Evolutionary conservation across 1,140 invertebrate genomes (phyloP).

Genomic region (Aleiodes sp.): DNA sequence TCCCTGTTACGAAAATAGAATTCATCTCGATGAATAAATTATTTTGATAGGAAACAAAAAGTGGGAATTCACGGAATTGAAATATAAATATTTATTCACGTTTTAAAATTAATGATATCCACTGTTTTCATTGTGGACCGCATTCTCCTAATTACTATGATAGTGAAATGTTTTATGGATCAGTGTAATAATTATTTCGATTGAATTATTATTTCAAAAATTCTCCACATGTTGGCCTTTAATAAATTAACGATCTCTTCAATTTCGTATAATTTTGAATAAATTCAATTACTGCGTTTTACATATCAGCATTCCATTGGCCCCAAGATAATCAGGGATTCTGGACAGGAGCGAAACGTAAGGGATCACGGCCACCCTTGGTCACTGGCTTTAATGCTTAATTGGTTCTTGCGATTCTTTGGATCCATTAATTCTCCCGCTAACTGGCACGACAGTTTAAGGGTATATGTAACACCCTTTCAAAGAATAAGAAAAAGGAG

Average conservation of each 20-base stretch:
- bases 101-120: no score
- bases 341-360: not conserved
- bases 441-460: slow-evolving; percentile 36
- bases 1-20: no score
- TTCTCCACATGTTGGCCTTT: not conserved
- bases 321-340: slow-evolving; percentile 6
- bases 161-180: no score
- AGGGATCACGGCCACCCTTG: slow-evolving; percentile 22
- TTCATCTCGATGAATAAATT: no score
- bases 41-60: no score
- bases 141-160: no score
- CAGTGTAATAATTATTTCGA: no score
- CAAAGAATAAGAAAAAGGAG: no score
- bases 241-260: not conserved
- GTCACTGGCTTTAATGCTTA: slow-evolving; percentile 57
- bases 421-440: slow-evolving; percentile 58
- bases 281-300: not conserved
- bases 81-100: no score
- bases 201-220: no score
- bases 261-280: not conserved
- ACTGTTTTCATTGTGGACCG: no score
- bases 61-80: no score
- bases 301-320: not conserved
- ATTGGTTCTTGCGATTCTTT: slow-evolving; percentile 64
- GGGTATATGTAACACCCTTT: slow-evolving; percentile 22